Evolutionary conservation across 1,140 invertebrate species (phyloP).

Genomic region (Akabosia matsudoensis): DNA sequence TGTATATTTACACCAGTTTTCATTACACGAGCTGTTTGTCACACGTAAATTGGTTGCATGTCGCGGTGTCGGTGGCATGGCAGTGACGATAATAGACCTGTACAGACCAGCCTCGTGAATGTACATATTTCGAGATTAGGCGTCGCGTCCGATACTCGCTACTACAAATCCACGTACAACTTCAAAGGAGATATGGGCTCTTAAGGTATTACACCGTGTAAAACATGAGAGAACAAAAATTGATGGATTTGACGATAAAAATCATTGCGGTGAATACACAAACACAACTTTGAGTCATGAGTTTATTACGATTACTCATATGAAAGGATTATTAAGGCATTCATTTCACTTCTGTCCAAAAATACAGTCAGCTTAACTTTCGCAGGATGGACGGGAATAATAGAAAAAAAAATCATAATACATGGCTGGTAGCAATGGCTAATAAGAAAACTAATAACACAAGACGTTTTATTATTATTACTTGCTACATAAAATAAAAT

Average conservation of each 20-base stretch:
- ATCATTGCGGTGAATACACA: not conserved
- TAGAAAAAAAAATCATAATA: no score
- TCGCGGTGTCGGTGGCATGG: not conserved
- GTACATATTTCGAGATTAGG: not conserved
- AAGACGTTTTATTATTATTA: not conserved
- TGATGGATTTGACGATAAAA: slow-evolving; percentile 12
- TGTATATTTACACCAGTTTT: not conserved
- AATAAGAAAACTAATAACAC: not conserved
- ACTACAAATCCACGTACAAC: no score
- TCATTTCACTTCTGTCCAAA: no score
- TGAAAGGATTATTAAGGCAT: no score
- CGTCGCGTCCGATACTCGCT: no score
- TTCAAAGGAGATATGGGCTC: no score
- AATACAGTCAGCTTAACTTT: no score
- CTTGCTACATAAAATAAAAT: no score
- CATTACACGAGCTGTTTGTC: slow-evolving; percentile 2
- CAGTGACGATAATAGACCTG: not conserved
- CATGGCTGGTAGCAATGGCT: not conserved
- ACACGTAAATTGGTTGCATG: slow-evolving; percentile 7
- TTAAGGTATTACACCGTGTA: no score
- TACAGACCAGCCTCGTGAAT: not conserved
- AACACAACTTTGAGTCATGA: not conserved
- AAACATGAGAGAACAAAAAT: not conserved
- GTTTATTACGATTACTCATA: no score
- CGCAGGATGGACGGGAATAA: no score